phyloP scores from a whole-genome alignment of 2,113 vertebrate species.

The Polypterus senegalus region DNA sequence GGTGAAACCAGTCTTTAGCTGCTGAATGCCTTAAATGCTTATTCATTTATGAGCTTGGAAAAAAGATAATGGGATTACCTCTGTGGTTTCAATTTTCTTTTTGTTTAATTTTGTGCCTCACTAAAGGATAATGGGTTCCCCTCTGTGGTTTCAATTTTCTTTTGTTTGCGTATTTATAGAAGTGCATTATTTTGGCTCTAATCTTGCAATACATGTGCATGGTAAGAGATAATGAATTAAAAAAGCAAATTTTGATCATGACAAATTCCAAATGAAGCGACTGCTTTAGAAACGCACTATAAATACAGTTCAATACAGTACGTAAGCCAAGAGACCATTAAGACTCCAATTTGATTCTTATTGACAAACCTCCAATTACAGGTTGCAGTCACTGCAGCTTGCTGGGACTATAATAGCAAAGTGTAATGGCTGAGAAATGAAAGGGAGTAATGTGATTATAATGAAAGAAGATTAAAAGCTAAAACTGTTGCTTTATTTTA shows the following conservation, averaged over 20 bases:
- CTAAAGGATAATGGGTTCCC: too few species aligned
- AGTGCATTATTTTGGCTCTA: too few species aligned
- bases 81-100: neutral
- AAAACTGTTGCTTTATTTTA: conserved; percentile 1
- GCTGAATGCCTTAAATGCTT: too few species aligned
- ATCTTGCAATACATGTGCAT: too few species aligned
- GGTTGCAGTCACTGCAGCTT: neutral
- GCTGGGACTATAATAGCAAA: conserved; percentile 1
- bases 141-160: neutral
- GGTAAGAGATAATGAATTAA: too few species aligned
- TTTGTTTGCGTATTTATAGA: too few species aligned
- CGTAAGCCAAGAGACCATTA: neutral
- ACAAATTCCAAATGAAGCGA: too few species aligned
- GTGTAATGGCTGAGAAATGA: conserved; percentile 1
- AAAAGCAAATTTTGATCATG: too few species aligned
- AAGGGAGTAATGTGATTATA: conserved; percentile 8
- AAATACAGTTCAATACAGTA: neutral
- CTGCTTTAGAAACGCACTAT: too few species aligned
- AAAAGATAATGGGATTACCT: neutral
- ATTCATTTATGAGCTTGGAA: too few species aligned
- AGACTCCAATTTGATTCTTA: conserved; percentile 1
- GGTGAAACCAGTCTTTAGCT: too few species aligned
- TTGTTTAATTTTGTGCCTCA: too few species aligned
- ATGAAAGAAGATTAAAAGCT: conserved; percentile 2
- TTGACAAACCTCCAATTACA: conserved; percentile 4